These are phyloP conservation scores for Ditylenchus weischeri DNA, from an alignment of 2,888 invertebrate species.

Conservation along the genomic window DNA sequence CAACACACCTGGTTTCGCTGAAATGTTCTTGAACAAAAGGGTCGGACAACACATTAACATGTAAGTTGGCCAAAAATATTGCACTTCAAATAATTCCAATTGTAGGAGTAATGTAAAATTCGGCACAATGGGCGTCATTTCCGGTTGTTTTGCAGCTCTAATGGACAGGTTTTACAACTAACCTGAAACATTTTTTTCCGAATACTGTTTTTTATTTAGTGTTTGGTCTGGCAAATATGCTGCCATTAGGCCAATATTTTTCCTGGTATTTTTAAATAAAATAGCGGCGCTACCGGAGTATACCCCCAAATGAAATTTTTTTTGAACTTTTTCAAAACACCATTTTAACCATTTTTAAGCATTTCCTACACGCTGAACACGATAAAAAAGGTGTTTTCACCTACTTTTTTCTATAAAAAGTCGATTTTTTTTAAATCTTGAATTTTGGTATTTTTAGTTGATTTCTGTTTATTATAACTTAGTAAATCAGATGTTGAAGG, in stretches of 20 bases:
- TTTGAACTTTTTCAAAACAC: too few species aligned
- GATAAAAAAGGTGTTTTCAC: too few species aligned
- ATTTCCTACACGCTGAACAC: too few species aligned
- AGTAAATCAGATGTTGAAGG: too few species aligned
- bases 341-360: too few species aligned
- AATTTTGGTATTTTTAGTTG: too few species aligned
- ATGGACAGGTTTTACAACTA: slow-evolving; percentile 30
- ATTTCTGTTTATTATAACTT: too few species aligned
- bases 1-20: slow-evolving; percentile 43
- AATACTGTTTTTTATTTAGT: too few species aligned
- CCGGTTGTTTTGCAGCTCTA: slow-evolving; percentile 49
- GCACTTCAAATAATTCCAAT: neutral
- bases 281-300: slow-evolving; percentile 12
- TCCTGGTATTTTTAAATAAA: slow-evolving; percentile 34
- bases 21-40: slow-evolving; percentile 11
- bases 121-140: slow-evolving; percentile 49
- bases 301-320: too few species aligned
- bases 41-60: slow-evolving; percentile 6
- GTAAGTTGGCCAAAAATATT: slow-evolving; percentile 3
- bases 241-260: slow-evolving; percentile 43
- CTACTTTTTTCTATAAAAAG: too few species aligned
- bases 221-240: slow-evolving; percentile 33
- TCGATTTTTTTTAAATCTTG: too few species aligned
- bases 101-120: slow-evolving; percentile 37
- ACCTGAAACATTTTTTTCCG: slow-evolving; percentile 35